A percentile compares a stretch with the other conserved stretches of the same genome.
Conservation (phyloP, 2,797 vertebrate genomes). For the Oreochromis grahami region DNA sequence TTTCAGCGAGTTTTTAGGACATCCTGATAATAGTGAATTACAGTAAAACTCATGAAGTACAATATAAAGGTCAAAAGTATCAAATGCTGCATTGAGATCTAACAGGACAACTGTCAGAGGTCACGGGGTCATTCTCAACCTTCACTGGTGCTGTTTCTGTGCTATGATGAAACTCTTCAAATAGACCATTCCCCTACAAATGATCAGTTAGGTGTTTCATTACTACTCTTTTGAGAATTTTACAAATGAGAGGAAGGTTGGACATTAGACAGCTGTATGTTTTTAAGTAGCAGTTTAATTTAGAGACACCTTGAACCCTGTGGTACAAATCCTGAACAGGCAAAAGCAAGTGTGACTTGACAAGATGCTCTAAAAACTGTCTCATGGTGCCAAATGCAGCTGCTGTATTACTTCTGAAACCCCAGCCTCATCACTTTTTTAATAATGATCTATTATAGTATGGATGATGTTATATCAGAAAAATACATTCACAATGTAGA, state of each 20-base stretch:
- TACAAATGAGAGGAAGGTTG: rapidly evolving
- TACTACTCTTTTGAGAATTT: neutral
- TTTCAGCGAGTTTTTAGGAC: too few species aligned
- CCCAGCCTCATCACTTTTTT: rapidly evolving
- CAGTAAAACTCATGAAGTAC: too few species aligned
- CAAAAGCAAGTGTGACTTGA: neutral
- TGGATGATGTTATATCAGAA: neutral
- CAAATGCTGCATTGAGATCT: neutral
- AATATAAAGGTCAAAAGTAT: too few species aligned
- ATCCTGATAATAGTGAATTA: too few species aligned
- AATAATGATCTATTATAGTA: neutral
- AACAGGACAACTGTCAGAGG: neutral
- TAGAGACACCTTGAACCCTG: rapidly evolving
- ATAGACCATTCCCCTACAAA: neutral
- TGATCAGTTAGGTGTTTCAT: neutral
- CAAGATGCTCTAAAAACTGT: neutral
- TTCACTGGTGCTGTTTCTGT: neutral
- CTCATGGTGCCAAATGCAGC: neutral
- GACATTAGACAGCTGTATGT: neutral
- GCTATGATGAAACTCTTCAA: neutral
- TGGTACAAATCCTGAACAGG: neutral
- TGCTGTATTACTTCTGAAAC: rapidly evolving
- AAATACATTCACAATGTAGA: neutral
- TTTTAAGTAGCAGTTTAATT: rapidly evolving
- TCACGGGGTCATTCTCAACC: neutral